These are phyloP conservation scores for Pollimyrus isidori DNA, from an alignment of 2,113 vertebrate genomes.

Conservation along the genomic window DNA sequence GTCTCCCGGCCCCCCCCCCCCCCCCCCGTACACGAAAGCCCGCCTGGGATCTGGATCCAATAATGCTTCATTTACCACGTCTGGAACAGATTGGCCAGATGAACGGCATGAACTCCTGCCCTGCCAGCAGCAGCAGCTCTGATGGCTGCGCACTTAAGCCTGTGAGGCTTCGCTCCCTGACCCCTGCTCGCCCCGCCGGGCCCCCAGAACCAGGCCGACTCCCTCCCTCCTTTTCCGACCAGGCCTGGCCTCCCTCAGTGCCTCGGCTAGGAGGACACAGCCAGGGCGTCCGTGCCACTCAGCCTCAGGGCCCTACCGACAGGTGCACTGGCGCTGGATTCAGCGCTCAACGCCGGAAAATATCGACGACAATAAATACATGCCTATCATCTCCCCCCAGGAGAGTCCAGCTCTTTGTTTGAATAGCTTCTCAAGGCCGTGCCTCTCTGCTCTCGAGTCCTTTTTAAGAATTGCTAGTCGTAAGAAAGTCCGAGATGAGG, in stretches of 20 bases:
- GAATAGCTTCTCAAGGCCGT: neutral
- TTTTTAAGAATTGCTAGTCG: neutral
- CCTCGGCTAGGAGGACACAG: constrained; percentile 61
- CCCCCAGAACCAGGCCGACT: constrained; percentile 28
- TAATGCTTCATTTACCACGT: constrained; percentile 97
- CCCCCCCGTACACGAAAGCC: constrained; percentile 74
- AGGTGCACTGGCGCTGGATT: constrained; percentile 69
- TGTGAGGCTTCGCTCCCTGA: constrained; percentile 14
- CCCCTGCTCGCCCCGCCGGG: neutral
- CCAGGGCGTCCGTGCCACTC: constrained; percentile 52
- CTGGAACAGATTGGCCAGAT: constrained; percentile 98
- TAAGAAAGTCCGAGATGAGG: neutral
- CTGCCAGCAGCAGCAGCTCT: constrained; percentile 84
- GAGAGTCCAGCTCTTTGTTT: constrained; percentile 11
- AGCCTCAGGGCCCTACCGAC: constrained; percentile 72
- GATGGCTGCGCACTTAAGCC: constrained; percentile 44
- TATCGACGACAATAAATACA: constrained; percentile 29
- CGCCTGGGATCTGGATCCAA: constrained; percentile 97
- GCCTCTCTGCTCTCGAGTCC: neutral
- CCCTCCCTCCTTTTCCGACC: constrained; percentile 38
- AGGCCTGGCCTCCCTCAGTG: constrained; percentile 38
- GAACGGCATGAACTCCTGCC: constrained; percentile 97
- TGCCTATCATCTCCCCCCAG: constrained; percentile 4
- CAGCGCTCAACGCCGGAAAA: constrained; percentile 48
- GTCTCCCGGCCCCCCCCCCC: no score